Evolutionary conservation across 2,797 vertebrate genomes (phyloP).

Genomic region (Zalophus californianus): DNA sequence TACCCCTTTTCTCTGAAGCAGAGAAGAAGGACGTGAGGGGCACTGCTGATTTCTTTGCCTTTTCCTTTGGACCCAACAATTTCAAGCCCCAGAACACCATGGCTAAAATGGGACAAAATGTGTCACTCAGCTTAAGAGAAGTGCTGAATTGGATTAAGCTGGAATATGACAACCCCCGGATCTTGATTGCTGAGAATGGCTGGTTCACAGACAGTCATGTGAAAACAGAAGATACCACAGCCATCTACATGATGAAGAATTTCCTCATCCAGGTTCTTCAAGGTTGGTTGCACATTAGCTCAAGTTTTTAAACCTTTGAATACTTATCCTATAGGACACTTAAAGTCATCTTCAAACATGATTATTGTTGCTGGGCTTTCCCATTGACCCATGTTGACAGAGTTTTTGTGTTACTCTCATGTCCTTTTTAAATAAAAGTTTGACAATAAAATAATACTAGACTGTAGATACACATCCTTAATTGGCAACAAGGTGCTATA

Average conservation of each 20-base stretch:
- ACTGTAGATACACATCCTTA: background rate
- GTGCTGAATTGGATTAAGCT: slow-evolving; percentile 94
- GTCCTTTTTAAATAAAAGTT: background rate
- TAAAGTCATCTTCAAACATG: background rate
- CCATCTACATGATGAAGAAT: slow-evolving; percentile 95
- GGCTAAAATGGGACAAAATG: slow-evolving; percentile 90
- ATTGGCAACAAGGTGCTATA: background rate
- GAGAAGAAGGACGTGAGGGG: slow-evolving; percentile 92
- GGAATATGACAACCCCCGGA: slow-evolving; percentile 91
- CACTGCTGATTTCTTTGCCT: slow-evolving; percentile 97
- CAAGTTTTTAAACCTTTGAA: background rate
- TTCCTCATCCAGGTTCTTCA: slow-evolving; percentile 96
- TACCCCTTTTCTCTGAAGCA: slow-evolving; percentile 91
- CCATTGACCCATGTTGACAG: background rate
- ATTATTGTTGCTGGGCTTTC: background rate
- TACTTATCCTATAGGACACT: background rate
- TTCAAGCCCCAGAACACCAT: slow-evolving; percentile 89
- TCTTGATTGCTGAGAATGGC: slow-evolving; percentile 95
- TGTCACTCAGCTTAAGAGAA: slow-evolving; percentile 92
- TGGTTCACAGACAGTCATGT: slow-evolving; percentile 95
- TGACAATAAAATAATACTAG: slow-evolving; percentile 35
- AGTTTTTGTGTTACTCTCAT: background rate
- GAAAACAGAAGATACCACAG: slow-evolving; percentile 94
- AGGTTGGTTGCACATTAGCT: slow-evolving; percentile 88
- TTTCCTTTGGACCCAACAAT: slow-evolving; percentile 96